Evolutionary conservation across 2,888 invertebrate genomes (phyloP).

Genomic region (Neoitamus cyanurus): DNA sequence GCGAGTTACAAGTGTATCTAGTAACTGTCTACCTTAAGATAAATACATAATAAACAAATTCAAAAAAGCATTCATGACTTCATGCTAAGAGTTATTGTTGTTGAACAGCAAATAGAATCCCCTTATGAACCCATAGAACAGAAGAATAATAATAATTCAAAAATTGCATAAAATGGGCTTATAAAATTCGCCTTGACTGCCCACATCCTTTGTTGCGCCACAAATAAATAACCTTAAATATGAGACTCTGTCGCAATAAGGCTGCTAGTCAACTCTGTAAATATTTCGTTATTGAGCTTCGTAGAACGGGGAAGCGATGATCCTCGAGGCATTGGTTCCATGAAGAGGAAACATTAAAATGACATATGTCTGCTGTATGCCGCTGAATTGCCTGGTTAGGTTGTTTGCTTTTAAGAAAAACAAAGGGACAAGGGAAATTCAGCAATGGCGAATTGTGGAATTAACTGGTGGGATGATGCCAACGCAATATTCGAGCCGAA

Average conservation of each 20-base stretch:
- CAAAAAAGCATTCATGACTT: not conserved
- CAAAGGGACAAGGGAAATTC: not conserved
- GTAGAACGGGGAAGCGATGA: not conserved
- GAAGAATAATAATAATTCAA: not conserved
- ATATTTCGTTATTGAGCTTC: slow-evolving; percentile 21
- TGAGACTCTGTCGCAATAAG: slow-evolving; percentile 4
- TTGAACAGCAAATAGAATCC: not conserved
- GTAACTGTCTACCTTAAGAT: too few relatives aligned
- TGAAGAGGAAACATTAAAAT: slow-evolving; percentile 45
- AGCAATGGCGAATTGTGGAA: not conserved
- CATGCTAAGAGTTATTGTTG: not conserved
- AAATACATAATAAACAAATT: too few relatives aligned
- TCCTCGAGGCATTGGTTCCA: not conserved
- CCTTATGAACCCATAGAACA: not conserved
- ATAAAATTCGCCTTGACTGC: not conserved
- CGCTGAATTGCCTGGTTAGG: not conserved
- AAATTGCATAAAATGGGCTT: not conserved
- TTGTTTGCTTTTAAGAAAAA: slow-evolving; percentile 16
- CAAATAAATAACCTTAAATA: not conserved
- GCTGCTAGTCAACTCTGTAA: not conserved
- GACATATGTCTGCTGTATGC: slow-evolving; percentile 23
- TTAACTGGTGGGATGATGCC: slow-evolving; percentile 8
- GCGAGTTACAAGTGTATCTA: too few relatives aligned
- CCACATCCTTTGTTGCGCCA: not conserved
- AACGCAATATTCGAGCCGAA: slow-evolving; percentile 1